phyloP scores from a whole-genome alignment of 2,888 invertebrate species.

The Trissoscelio sp. region DNA sequence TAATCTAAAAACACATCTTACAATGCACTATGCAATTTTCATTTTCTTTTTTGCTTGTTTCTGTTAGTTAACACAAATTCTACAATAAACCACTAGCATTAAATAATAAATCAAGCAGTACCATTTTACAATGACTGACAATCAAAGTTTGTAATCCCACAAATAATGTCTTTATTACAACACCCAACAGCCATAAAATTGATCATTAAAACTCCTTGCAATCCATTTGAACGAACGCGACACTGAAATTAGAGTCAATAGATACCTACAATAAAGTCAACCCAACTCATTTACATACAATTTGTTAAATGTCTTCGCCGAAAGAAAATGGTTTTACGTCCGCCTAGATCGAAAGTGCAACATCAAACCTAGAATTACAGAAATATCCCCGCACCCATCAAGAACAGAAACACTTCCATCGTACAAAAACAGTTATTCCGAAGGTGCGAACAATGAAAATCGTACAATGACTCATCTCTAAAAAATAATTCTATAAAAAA shows the following conservation, averaged over 20 bases:
- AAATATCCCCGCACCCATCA: slow-evolving; percentile 41
- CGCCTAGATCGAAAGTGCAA: slow-evolving; percentile 15
- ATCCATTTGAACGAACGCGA: slow-evolving; percentile 12
- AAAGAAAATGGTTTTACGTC: slow-evolving; percentile 45
- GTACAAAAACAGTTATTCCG: too few species aligned
- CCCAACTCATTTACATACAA: slow-evolving; percentile 56
- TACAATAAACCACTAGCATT: too few species aligned
- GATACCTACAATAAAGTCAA: slow-evolving; percentile 38
- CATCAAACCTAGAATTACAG: slow-evolving; percentile 49
- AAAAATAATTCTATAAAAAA: too few species aligned
- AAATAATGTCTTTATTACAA: slow-evolving; percentile 43
- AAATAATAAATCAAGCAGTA: not conserved
- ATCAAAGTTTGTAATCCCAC: slow-evolving; percentile 6
- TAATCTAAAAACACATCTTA: too few species aligned
- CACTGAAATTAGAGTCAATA: slow-evolving; percentile 47
- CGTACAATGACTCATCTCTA: too few species aligned
- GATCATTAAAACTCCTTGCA: slow-evolving; percentile 18
- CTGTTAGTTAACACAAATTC: too few species aligned
- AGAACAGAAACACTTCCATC: slow-evolving; percentile 30
- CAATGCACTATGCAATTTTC: too few species aligned
- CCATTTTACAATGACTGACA: not conserved
- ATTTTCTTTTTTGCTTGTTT: too few species aligned
- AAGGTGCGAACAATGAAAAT: too few species aligned
- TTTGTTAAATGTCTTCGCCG: slow-evolving; percentile 40
- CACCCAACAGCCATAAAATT: slow-evolving; percentile 37